Percentiles rank a stretch among this genome's conserved stretches.
These are phyloP conservation scores for Rhadina sibilatrix DNA, from an alignment of 2,113 vertebrate genomes.

Conservation along the genomic window DNA sequence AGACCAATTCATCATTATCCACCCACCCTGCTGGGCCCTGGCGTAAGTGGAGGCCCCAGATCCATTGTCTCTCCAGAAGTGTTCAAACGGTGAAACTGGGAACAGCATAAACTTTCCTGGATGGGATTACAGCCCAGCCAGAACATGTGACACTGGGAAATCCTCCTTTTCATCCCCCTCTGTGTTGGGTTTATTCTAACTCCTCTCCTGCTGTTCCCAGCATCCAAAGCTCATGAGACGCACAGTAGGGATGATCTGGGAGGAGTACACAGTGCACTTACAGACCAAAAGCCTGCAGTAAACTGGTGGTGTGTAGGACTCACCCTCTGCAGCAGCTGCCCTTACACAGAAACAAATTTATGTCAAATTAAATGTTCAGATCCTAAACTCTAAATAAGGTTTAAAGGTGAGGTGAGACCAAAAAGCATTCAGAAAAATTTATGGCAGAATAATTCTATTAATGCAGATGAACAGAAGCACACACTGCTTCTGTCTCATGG, in stretches of 20 bases:
- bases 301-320: neutral
- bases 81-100: constrained; percentile 5
- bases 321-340: neutral
- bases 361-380: neutral
- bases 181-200: neutral
- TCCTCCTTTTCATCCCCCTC: neutral
- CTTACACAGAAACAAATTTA: neutral
- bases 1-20: constrained; percentile 24
- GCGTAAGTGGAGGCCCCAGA: neutral
- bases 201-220: neutral
- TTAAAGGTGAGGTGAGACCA: neutral
- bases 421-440: neutral
- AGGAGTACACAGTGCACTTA: neutral
- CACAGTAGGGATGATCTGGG: neutral
- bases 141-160: neutral
- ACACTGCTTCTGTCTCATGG: neutral
- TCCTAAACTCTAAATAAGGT: neutral
- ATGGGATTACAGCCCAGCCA: neutral
- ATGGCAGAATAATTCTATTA: neutral
- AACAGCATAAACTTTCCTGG: neutral
- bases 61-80: neutral
- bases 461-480: neutral
- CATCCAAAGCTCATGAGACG: neutral
- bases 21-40: neutral
- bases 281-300: neutral